Evolutionary conservation across 2,888 invertebrate genomes (phyloP), one percentile per base, ranked within the genome.

Genomic region (Epinotia nisella): DNA sequence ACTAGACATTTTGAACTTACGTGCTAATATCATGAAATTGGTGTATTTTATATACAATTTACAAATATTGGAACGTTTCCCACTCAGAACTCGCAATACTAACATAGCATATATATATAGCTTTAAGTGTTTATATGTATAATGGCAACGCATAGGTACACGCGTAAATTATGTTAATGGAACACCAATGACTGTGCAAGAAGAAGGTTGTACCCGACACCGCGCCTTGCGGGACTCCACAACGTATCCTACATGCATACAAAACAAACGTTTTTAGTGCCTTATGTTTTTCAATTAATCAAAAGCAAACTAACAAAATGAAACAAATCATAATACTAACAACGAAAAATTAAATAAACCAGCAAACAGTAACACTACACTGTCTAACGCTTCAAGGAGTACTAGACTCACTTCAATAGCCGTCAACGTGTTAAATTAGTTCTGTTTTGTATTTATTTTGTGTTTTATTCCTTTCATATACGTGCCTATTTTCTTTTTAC

Each of bases 71-170:
- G 74, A 17, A 76, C 77, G 60, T 79, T 81, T 83, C 84, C 85
- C 86, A 90, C 91, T 92, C 91, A 90, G 86, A 88, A 86, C 85
- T 83, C 80, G 82, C 74, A 77, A 62, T 77, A 78, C 75, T 76
- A 76, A 76, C 80, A 83, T 79, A 77, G 77, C 79, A 79, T 78
- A 82, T 86, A 88, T 79, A 82, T 86, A 88, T 91, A 93, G 93
- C 93, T 93, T 93, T 93, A 92, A 92, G 92, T 93, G 93, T 93
- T 90, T 84, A 83, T 83, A n/a, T n/a, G n/a, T n/a, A 85, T 84
- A 85, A 85, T 86, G 82, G 84, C 85, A 88, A 85, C 81, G 86
- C 89, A 85, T 89, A 87, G 84, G 89, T 85, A 90, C 88, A 91
- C 88, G 84, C 83, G 83, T 82, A 84, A 83, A 82, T 78, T 83